Conservation (phyloP, 2,113 vertebrate species). For the Desmodus rotundus region DNA sequence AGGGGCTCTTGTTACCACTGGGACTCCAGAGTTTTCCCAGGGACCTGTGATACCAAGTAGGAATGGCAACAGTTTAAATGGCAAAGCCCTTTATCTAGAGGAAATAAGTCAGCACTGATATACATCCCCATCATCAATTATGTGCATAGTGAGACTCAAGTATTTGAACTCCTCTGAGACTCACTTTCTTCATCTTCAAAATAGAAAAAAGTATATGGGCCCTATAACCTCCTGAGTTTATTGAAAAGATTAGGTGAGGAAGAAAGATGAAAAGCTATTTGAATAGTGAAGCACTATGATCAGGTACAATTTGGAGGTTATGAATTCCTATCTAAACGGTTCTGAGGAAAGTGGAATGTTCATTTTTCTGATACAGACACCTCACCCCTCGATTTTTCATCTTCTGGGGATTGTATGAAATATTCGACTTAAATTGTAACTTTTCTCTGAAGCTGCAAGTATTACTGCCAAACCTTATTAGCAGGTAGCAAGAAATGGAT, state of each 20-base stretch:
- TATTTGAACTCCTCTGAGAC: not conserved
- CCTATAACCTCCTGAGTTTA: not conserved
- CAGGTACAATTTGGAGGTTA: not conserved
- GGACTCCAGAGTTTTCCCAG: not conserved
- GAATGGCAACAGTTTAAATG: not conserved
- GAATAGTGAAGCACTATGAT: not conserved
- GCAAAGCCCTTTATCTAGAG: not conserved
- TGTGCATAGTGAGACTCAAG: rapidly evolving
- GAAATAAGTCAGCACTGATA: not conserved
- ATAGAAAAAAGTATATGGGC: not conserved
- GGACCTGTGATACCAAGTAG: rapidly evolving
- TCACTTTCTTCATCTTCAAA: not conserved
- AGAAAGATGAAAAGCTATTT: not conserved
- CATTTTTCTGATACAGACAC: not conserved
- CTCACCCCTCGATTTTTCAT: not conserved
- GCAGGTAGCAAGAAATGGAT: not conserved
- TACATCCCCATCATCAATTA: rapidly evolving
- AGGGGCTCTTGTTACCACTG: rapidly evolving
- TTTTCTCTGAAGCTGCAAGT: conserved; percentile 16
- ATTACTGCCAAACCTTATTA: not conserved
- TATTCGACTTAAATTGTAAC: not conserved
- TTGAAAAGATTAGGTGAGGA: not conserved
- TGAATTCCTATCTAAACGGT: not conserved
- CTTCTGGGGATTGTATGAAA: not conserved
- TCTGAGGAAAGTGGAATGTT: not conserved